Evolutionary conservation across 2,797 vertebrate genomes (phyloP).

Genomic region (Sebastes diploproa): DNA sequence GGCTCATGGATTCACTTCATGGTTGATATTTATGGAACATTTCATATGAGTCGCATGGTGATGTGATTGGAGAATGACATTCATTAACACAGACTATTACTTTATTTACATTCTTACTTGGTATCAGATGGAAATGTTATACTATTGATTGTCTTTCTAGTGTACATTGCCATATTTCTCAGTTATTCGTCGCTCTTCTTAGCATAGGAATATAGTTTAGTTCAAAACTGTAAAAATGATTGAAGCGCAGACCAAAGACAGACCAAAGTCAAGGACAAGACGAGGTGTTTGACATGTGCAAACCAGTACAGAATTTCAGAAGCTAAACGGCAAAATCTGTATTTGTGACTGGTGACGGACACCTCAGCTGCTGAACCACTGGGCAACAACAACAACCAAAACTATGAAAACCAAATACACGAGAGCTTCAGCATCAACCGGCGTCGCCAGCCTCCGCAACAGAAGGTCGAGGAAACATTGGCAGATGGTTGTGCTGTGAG

Average conservation of each 20-base stretch:
- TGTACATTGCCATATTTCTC: no score
- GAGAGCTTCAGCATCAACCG: not conserved
- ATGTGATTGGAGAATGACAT: no score
- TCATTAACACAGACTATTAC: no score
- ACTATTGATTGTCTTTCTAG: no score
- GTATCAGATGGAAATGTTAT: no score
- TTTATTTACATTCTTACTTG: no score
- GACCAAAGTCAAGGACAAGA: not conserved
- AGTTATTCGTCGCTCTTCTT: no score
- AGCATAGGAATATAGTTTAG: no score
- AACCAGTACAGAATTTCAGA: not conserved
- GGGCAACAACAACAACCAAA: not conserved
- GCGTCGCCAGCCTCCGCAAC: constrained; percentile 1
- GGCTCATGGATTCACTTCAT: no score
- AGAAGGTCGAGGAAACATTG: constrained; percentile 42
- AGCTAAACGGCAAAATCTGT: not conserved
- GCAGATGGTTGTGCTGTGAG: constrained; percentile 49
- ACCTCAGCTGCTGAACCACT: not conserved
- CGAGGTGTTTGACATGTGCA: not conserved
- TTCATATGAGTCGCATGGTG: no score
- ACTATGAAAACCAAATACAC: not conserved
- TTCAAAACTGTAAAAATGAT: no score
- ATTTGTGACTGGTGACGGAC: not conserved
- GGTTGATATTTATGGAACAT: no score
- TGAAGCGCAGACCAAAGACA: not conserved